A percentile compares a stretch with the other conserved stretches of the same genome.
These are phyloP conservation scores for Heliconius ismenius DNA, from an alignment of 2,888 invertebrate species.

Conservation along the genomic window DNA sequence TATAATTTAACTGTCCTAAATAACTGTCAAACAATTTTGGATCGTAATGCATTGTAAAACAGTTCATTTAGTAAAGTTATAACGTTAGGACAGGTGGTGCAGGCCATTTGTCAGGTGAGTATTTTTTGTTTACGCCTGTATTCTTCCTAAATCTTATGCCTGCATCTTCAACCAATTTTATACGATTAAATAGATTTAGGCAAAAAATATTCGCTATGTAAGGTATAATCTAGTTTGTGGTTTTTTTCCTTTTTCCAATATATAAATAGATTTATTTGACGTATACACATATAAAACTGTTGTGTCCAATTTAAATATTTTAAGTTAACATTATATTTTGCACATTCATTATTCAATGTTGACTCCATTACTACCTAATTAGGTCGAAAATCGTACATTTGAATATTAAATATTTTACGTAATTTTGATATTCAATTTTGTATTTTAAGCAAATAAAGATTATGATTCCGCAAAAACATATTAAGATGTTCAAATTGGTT, in stretches of 20 bases:
- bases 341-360: not conserved
- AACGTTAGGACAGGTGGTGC: conserved; percentile 32
- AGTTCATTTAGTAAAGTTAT: conserved; percentile 22
- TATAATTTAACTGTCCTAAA: conserved; percentile 37
- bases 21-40: conserved; percentile 33
- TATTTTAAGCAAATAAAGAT: not conserved
- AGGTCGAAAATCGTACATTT: not conserved
- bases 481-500: not conserved
- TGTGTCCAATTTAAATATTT: not conserved
- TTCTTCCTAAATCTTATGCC: conserved; percentile 6
- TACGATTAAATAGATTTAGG: not conserved
- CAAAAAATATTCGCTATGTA: not conserved
- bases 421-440: not conserved
- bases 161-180: not conserved
- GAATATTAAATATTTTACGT: not conserved
- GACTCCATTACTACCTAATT: not conserved
- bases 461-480: not conserved
- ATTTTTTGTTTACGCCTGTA: conserved; percentile 30
- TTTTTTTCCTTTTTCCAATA: not conserved
- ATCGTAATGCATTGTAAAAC: conserved; percentile 32
- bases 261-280: too few species aligned
- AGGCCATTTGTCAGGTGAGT: conserved; percentile 34
- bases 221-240: not conserved
- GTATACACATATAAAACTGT: not conserved
- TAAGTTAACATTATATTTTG: not conserved